Base-by-base conservation (phyloP, 1,140 invertebrate species). In the Cydia fagiglandana region DNA sequence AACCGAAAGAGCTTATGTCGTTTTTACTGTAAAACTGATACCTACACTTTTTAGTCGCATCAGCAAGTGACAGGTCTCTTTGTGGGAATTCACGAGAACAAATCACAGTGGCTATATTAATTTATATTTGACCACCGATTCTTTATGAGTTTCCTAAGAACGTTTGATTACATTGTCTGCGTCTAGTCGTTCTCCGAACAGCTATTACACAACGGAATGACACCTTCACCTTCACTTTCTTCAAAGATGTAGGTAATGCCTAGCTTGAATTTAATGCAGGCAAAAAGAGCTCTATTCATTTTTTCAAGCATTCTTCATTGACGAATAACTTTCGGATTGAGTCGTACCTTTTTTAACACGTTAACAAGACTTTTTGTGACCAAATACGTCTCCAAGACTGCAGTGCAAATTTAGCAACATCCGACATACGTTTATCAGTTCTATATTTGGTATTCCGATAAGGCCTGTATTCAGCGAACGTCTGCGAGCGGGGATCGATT, bases 181-280 rank as follows among this genome's bases (percentile, higher is more conserved):
- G 30, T 34, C 34, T 38, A 17, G 9, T 17, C 34, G 34, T 70
- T 70, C 66, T 41, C 34, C n/a, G 30, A 38, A 41, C 34, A 2
- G 66, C 30, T 68, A 68, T 70, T 70, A 70, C 38, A 24, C 9
- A 70, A 70, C 66, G 64, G 13, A 70, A 41, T 45, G 66, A 70
- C 66, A 70, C 66, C 66, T 70, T 70, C 66, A 70, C 66, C 66
- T 70, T 70, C 66, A 70, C 66, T 70, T 70, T 70, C 66, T 70
- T 70, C 66, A 38, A n/a, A 34, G 34, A 70, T 70, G 66, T 70
- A 70, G 66, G 66, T 70, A 70, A 45, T 41, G 66, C 66, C 66
- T 70, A 70, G 17, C 66, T 41, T 20, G 6, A 70, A 70, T 41
- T 70, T 17, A 20, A 17, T 20, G 66, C 66, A 24, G 34, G 38